A percentile compares a stretch with the other conserved stretches of the same genome.
These are phyloP conservation scores for Urosaurus nigricauda DNA, from an alignment of 2,797 vertebrate genomes.

Conservation along the genomic window DNA sequence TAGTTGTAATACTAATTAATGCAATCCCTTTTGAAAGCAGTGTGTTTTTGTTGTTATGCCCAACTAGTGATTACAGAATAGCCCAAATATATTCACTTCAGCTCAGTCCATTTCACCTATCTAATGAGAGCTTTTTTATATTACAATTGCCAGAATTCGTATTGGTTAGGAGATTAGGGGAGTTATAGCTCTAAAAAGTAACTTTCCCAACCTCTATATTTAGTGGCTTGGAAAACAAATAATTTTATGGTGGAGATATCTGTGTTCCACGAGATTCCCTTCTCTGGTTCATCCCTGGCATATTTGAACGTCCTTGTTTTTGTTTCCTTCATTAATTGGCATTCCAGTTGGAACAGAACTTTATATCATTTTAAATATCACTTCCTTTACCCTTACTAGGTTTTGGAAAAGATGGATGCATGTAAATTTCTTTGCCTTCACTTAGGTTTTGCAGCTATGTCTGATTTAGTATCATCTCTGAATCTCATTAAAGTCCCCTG, in stretches of 20 bases:
- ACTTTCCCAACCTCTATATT: not conserved
- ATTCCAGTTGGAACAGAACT: slow-evolving; percentile 6
- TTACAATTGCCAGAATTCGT: no score
- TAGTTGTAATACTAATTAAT: not conserved
- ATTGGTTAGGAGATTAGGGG: no score
- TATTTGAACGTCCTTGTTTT: not conserved
- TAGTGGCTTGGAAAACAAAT: not conserved
- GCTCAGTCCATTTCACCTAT: not conserved
- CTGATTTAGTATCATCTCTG: slow-evolving; percentile 36
- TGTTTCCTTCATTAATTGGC: not conserved
- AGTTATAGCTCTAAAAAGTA: no score
- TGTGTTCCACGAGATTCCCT: not conserved
- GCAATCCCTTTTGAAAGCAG: not conserved
- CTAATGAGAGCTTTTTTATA: not conserved
- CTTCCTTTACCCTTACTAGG: slow-evolving; percentile 11
- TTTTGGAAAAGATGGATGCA: slow-evolving; percentile 5
- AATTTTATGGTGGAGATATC: not conserved
- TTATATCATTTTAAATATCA: slow-evolving; percentile 1
- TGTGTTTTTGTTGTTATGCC: not conserved
- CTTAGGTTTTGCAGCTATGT: slow-evolving; percentile 21
- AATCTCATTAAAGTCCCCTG: not conserved
- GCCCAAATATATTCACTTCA: not conserved
- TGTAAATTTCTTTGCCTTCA: slow-evolving; percentile 21
- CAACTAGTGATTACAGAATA: not conserved
- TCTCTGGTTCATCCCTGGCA: not conserved